phyloP scores from a whole-genome alignment of 2,113 vertebrate species.

The Cyprinodon variegatus region DNA sequence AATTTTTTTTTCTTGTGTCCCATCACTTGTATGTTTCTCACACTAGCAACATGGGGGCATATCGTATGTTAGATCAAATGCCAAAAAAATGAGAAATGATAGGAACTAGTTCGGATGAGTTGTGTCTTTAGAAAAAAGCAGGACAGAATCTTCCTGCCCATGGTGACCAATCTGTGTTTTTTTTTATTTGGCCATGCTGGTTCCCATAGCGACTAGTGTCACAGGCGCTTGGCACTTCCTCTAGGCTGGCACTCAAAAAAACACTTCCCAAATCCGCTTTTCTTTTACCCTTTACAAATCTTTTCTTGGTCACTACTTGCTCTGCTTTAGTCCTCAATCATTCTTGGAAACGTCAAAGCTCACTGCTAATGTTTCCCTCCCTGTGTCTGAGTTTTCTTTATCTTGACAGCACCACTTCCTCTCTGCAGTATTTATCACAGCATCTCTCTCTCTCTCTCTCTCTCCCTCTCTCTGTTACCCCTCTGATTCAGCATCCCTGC shows the following conservation, averaged over 20 bases:
- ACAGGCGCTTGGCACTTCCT: constrained; percentile 64
- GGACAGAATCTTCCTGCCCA: constrained; percentile 48
- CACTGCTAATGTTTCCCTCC: constrained; percentile 64
- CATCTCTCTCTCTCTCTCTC: constrained; percentile 63
- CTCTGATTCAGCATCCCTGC: constrained; percentile 61
- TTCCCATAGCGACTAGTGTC: constrained; percentile 67
- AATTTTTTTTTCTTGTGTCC: constrained; percentile 16
- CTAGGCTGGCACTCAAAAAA: constrained; percentile 52
- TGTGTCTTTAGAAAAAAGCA: constrained; percentile 30
- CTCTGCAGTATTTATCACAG: constrained; percentile 67
- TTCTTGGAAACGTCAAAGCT: constrained; percentile 56
- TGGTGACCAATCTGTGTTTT: constrained; percentile 49
- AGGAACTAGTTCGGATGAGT: constrained; percentile 20
- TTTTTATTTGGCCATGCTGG: constrained; percentile 40
- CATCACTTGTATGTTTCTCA: constrained; percentile 19
- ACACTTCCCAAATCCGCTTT: constrained; percentile 53
- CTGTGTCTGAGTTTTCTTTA: constrained; percentile 68
- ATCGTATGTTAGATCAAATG: constrained; percentile 22
- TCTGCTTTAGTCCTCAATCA: constrained; percentile 37
- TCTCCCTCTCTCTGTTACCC: constrained; percentile 56
- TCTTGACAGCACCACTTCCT: constrained; percentile 73
- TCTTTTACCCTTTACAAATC: constrained; percentile 29
- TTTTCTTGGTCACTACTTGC: constrained; percentile 25
- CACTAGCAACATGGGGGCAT: constrained; percentile 6
- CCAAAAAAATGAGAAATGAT: constrained; percentile 36